A percentile compares a stretch with the other conserved stretches of the same genome.
phyloP scores from a whole-genome alignment of 1,140 invertebrate species.

The Eupeodes corollae region DNA sequence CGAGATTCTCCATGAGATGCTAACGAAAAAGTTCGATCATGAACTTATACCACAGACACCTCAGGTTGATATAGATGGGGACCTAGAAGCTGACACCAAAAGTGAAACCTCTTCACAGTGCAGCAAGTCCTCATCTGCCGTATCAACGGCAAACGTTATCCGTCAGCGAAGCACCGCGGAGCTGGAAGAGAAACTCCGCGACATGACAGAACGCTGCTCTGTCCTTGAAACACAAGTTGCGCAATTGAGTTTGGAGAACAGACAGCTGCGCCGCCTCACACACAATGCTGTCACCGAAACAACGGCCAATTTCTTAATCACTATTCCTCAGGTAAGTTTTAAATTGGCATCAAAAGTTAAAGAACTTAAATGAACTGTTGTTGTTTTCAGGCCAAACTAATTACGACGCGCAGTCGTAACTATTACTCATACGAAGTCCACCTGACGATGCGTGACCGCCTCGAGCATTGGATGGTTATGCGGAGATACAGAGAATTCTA shows the following conservation, averaged over 20 bases:
- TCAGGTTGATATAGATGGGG: background rate
- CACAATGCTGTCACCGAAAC: slow-evolving; percentile 28
- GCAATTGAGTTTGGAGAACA: slow-evolving; percentile 25
- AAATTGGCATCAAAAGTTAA: too few relatives aligned
- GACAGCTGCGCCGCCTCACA: slow-evolving; percentile 24
- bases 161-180: slow-evolving; percentile 11
- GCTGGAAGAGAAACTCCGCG: slow-evolving; percentile 20
- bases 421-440: slow-evolving; percentile 32
- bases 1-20: slow-evolving; percentile 16
- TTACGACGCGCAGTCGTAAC: slow-evolving; percentile 15
- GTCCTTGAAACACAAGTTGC: slow-evolving; percentile 28
- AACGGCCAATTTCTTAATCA: slow-evolving; percentile 30
- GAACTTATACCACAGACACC: background rate
- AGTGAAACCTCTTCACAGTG: slow-evolving; percentile 33
- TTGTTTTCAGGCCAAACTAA: slow-evolving; percentile 10
- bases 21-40: background rate
- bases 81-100: slow-evolving; percentile 22
- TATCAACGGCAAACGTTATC: slow-evolving; percentile 9
- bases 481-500: slow-evolving; percentile 77
- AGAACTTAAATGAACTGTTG: too few relatives aligned
- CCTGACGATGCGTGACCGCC: slow-evolving; percentile 39
- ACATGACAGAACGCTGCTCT: slow-evolving; percentile 22
- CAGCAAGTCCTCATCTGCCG: slow-evolving; percentile 28
- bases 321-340: slow-evolving; percentile 31
- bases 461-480: slow-evolving; percentile 84